Evolutionary conservation across 30 jellyfish, hydroid and myxozoan genomes (phyloP), one percentile per base, ranked within the genome.

Genomic region (Chironex yamaguchii): DNA sequence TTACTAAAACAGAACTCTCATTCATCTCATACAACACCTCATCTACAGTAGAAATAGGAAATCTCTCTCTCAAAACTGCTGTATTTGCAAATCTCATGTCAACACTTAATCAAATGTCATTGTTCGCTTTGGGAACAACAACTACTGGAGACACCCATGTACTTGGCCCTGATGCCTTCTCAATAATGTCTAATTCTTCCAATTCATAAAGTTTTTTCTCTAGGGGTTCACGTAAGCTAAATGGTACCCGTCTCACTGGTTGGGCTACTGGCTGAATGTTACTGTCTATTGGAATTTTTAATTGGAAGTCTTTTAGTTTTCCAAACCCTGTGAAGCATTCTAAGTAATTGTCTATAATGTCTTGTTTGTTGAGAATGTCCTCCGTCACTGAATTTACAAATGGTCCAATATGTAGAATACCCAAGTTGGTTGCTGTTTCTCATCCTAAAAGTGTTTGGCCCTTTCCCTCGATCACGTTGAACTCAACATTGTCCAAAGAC

Each of bases 371-470:
- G n/a, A n/a, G n/a, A n/a, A n/a, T n/a, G n/a, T n/a, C n/a, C n/a
- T n/a, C n/a, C n/a, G n/a, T n/a, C n/a, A n/a, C n/a, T n/a, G n/a
- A n/a, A n/a, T n/a, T n/a, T n/a, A n/a, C n/a, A n/a, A n/a, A n/a
- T n/a, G n/a, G n/a, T n/a, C n/a, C n/a, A 34, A 77, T 77, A 32
- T 52, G 54, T 69, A 77, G 79, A 66, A 77, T 80, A 52, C 35
- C 22, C 33, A 77, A 35, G 69, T 52, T 52, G 31, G 35, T 69
- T 77, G 82, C 89, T 29, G 89, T 77, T 67, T 77, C 89, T 54
- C 89, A 53, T 26, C 89, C 89, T 77, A 77, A 35, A 42, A 58
- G 33, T 32, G 89, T 80, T 77, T 77, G 89, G 81, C 89, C 89
- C 63, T 77, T 77, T 35, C 22, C 89, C 81, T 77, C 89, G 30